These are phyloP conservation scores for Sternotherus odoratus DNA, from an alignment of 2,797 vertebrate genomes.

Conservation along the genomic window DNA sequence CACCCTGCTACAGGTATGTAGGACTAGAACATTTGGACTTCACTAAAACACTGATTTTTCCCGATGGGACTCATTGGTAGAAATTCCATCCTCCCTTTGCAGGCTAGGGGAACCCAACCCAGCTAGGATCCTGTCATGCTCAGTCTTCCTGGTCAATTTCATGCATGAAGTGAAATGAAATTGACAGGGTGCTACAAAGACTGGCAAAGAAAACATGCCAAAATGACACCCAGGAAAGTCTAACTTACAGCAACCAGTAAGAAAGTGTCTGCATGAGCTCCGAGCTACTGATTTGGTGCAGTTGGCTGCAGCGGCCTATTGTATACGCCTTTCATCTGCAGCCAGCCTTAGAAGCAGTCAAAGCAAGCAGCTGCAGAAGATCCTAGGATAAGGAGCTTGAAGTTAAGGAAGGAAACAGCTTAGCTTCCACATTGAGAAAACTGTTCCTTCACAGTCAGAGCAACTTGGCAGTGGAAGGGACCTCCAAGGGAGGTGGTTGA, in stretches of 20 bases:
- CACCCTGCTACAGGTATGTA: too few species aligned
- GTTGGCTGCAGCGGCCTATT: not conserved
- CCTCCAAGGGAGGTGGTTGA: not conserved
- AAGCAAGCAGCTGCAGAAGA: not conserved
- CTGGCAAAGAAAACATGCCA: not conserved
- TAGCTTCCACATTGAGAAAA: not conserved
- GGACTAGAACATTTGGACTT: not conserved
- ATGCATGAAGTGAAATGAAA: fast-evolving
- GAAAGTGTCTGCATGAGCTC: not conserved
- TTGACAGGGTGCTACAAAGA: not conserved
- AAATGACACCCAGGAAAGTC: not conserved
- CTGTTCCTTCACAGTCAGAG: not conserved
- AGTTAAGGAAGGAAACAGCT: not conserved
- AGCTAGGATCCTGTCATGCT: not conserved
- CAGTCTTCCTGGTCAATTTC: not conserved
- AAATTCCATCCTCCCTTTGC: not conserved
- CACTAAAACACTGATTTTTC: not conserved
- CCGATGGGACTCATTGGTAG: not conserved
- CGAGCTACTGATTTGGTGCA: not conserved
- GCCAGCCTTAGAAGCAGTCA: not conserved
- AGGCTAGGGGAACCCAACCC: not conserved
- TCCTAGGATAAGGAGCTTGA: not conserved
- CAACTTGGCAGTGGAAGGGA: not conserved
- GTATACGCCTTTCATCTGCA: not conserved
- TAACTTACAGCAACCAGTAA: not conserved